phyloP scores from a whole-genome alignment of 2,113 vertebrate genomes.

The Spermophilus dauricus region DNA sequence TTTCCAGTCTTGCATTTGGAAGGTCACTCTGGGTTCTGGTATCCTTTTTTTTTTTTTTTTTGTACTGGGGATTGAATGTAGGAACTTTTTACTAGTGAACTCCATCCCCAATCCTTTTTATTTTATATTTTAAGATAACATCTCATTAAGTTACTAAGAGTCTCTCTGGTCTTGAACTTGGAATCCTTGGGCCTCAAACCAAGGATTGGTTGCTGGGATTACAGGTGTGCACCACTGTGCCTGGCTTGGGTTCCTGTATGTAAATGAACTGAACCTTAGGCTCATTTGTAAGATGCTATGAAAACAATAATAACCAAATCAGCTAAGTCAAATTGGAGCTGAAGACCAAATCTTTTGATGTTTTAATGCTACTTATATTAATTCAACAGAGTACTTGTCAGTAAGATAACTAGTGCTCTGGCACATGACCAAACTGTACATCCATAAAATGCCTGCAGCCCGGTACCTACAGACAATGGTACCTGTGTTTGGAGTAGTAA shows the following conservation, averaged over 20 bases:
- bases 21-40: background rate
- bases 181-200: too few species aligned
- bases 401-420: background rate
- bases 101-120: too few species aligned
- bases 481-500: background rate
- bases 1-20: slow-evolving; percentile 41
- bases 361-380: background rate
- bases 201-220: too few species aligned
- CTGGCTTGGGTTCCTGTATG: background rate
- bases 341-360: background rate
- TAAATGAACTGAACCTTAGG: background rate
- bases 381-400: background rate
- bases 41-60: background rate
- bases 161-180: too few species aligned
- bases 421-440: background rate
- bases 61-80: too few species aligned
- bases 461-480: background rate
- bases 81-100: too few species aligned
- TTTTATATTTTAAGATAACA: too few species aligned
- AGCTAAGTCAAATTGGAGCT: background rate
- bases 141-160: too few species aligned
- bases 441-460: background rate
- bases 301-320: background rate
- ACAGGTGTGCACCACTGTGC: too few species aligned
- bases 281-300: background rate